Evolutionary conservation across 2,888 invertebrate species (phyloP), one percentile per base, ranked within the genome.

Genomic region (Brachypterus glaber): DNA sequence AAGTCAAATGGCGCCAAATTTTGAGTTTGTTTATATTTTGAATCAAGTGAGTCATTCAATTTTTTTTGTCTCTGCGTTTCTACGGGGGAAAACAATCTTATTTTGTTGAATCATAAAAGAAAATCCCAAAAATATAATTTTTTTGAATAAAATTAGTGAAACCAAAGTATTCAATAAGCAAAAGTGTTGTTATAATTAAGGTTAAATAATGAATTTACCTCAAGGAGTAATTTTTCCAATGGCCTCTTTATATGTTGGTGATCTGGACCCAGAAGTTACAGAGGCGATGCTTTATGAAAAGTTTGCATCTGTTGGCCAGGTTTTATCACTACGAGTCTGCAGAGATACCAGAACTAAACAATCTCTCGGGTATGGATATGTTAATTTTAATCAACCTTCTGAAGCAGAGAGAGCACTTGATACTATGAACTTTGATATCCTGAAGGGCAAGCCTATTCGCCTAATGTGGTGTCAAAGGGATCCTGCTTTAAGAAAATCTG

Each of bases 401-500:
- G 98, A 99, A 74, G 97, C 98, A 64, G 98, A 98, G 73, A 79
- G 96, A 63, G 98, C 98, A 43, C 71, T 98, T 58, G 98, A 99
- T 69, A 93, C 96, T 30, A 98, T 99, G 97, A 98, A 98, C 69
- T 99, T 97, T 69, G 98, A 99, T 70, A 77, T 88, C 59, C 77
- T 99, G 54, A 93, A 92, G 68, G 92, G 92, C 52, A 83, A 91
- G 61, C 97, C 97, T 45, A 97, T 98, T 63, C 82, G 98, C 63
- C 98, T 99, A 60, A 98, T 98, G 98, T 98, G 98, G 98, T 96
- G 96, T 49, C 98, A 98, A 70, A 79, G 98, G 58, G 97, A 98
- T 72, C 97, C 97, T 17, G 93, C 95, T 16, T 76, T 97, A 43
- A 80, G 98, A 56, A 92, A 95, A 68, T 97, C 97, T 43, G 98